Evolutionary conservation across 2,113 vertebrate species (phyloP).

Genomic region (Sardina pilchardus): DNA sequence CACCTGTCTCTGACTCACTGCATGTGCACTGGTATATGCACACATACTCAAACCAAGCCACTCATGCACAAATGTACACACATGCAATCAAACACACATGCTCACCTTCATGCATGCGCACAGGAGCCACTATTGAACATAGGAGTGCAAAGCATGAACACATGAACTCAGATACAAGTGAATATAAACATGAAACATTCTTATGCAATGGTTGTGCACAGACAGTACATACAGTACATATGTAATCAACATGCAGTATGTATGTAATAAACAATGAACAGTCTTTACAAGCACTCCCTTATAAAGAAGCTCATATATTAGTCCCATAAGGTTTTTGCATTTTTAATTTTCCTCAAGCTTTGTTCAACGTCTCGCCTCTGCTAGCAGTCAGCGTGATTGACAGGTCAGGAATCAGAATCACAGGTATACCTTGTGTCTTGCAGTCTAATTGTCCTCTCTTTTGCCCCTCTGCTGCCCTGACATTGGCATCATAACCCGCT

Average conservation of each 20-base stretch:
- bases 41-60: not conserved
- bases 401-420: constrained; percentile 7
- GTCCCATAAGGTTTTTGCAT: no score
- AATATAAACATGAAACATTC: not conserved
- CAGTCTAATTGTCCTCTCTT: constrained; percentile 28
- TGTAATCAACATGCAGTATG: no score
- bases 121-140: not conserved
- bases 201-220: not conserved
- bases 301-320: no score
- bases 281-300: no score
- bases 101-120: not conserved
- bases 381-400: not conserved
- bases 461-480: constrained; percentile 12
- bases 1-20: not conserved
- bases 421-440: constrained; percentile 1
- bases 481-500: constrained; percentile 26
- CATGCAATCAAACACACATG: not conserved
- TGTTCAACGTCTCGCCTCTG: not conserved
- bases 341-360: not conserved
- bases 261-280: no score
- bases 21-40: not conserved
- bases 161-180: not conserved
- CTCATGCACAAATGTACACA: not conserved
- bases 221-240: no score
- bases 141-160: not conserved